phyloP scores from a whole-genome alignment of 2,797 vertebrate genomes.

The Trachurus trachurus region DNA sequence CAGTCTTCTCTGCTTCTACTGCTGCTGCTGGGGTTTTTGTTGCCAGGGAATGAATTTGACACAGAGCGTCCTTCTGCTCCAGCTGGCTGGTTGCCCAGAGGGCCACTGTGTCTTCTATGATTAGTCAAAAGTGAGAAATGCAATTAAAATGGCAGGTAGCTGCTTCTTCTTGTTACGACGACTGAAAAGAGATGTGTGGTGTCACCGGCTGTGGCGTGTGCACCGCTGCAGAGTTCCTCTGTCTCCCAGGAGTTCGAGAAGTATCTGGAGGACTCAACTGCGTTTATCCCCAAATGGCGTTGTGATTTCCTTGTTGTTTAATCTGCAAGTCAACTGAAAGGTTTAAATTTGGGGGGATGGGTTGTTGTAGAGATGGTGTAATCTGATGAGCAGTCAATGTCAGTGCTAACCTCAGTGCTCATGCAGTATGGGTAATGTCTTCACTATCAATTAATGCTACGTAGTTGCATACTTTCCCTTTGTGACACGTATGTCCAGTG shows the following conservation, averaged over 20 bases:
- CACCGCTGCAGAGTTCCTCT: conserved; percentile 24
- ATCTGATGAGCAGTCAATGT: background rate
- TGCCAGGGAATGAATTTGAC: conserved; percentile 78
- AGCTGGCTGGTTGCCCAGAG: conserved; percentile 78
- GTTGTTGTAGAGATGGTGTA: background rate
- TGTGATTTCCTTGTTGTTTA: conserved; percentile 54
- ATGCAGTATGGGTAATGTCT: background rate
- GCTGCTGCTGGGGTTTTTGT: conserved; percentile 53
- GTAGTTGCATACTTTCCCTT: background rate
- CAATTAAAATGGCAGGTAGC: conserved; percentile 88
- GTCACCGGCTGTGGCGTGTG: conserved; percentile 64
- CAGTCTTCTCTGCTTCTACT: conserved; percentile 30
- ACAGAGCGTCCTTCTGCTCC: conserved; percentile 75
- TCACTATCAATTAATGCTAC: background rate
- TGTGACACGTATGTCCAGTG: background rate
- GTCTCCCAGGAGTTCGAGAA: conserved; percentile 53
- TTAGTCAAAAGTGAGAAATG: conserved; percentile 84
- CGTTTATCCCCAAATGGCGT: conserved; percentile 53
- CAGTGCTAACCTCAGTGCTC: background rate
- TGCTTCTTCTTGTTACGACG: conserved; percentile 82
- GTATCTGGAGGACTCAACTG: conserved; percentile 56
- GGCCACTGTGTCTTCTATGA: conserved; percentile 77
- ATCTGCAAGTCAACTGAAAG: conserved; percentile 58
- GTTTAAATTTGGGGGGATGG: conserved; percentile 16
- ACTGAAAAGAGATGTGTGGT: conserved; percentile 71